Base-by-base conservation (phyloP, 1,140 invertebrate species). In the Drosophila ironensis region DNA sequence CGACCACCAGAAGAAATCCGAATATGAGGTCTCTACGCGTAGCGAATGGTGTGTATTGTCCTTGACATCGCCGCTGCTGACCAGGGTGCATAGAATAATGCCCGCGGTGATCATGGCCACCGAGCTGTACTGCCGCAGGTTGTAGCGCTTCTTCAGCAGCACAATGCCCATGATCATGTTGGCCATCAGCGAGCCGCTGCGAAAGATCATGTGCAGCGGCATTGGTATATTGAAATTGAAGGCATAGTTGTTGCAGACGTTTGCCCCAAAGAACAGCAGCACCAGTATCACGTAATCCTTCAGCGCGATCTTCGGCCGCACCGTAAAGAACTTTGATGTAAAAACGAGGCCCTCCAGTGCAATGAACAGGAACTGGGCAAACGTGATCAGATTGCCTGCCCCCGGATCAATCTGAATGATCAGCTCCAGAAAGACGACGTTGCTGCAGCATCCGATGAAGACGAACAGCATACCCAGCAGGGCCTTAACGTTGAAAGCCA, bases 181-280 rank as follows among this genome's bases (percentile, higher is more conserved):
- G 0, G 98, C 97, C 91, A 99, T 97, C 16, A 99, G 91, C 24
- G 98, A 99, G 4, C 98, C 98, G 27, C 98, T 95, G 92, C 98
- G 93, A 89, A 99, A 99, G 89, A 99, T 99, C 95, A 99, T 99
- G 89, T 99, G 98, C 3, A 99, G 91, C 6, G 98, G 98, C 94
- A 99, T 98, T 0, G 98, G 95, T 86, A 99, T 98, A 87, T 99
- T 98, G 84, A 98, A 99, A 88, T 96, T 94, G 76, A 99, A 96
- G 0, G 97, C 97, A 91, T 97, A 97, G 91, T 99, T 99, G 90
- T 99, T 99, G 16, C 95, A 94, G 3, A 99, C 95, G 90, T 97
- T 99, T 2, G 95, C 93, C 2, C 97, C 88, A 90, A 99, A 99
- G 90, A 99, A 99, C 89, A 99, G 94, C 3, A 93, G 88, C 0